Evolutionary conservation across 2,888 invertebrate genomes (phyloP), one percentile per base, ranked within the genome.

Genomic region (Drosophila kokeensis): DNA sequence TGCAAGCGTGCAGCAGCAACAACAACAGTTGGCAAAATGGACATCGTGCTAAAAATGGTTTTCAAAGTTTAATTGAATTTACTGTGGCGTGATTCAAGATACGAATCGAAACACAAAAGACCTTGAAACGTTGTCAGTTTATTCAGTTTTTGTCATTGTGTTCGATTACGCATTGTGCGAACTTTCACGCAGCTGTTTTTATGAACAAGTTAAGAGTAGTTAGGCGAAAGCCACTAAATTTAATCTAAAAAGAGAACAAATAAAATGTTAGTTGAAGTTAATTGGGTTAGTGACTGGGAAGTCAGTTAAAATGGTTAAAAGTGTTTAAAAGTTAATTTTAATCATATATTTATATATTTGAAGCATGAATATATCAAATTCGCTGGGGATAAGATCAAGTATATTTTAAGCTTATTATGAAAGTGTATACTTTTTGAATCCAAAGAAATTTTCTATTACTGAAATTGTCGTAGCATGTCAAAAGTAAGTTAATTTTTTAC

Each of bases 21-120:
- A 49, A 50, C 71, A 50, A 45, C 34, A 48, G 8, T 18, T 54
- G 10, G 36, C 55, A 34, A 38, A 53, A 60, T 52, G 52, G 21
- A 27, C 27, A 13, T 24, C 10, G 38, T 34, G 36, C 24, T 8
- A 24, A 55, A 73, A 66, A 66, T 29, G 53, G 60, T 70, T 63
- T 40, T 50, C 71, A 69, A 76, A 81, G 62, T 82, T 79, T 77
- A 84, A 84, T 82, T 84, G 81, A 71, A 77, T 77, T 74, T 53
- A 24, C 63, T 13, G 27, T 52, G 57, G 53, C 63, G 58, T 80
- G 74, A 64, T 74, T 72, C 66, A 68, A 62, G 34, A 53, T 34
- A 21, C 58, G 11, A n/a, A 52, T 18, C 24, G 15, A 6, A 21
- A 21, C 21, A 29, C 36, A 53, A 24, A 8, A 21, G 36, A 10